Evolutionary conservation across 2,797 vertebrate genomes (phyloP), one percentile per base, ranked within the genome.

Genomic region (Malurus leucopterus): DNA sequence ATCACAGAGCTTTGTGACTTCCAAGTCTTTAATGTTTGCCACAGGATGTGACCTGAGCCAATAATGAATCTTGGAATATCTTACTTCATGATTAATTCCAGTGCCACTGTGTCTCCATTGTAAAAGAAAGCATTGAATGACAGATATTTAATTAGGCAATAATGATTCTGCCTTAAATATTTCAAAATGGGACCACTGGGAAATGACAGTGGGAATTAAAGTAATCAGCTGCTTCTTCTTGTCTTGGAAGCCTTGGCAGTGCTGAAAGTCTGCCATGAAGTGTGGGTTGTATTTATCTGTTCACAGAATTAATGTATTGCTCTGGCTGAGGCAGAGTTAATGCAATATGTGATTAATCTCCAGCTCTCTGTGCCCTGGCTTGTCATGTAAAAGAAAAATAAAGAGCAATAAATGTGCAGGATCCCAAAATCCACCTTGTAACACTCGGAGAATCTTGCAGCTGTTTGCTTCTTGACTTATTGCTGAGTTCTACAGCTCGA

Each of bases 121-220:
- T 84, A 71, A 83, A 82, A 77, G 47, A 72, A 74, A 81, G 44
- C 20, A 17, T 4, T n/a, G 75, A 92, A 62, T 85, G 79, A 62
- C 86, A 89, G 88, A 51, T 81, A 72, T 29, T 89, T 87, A 87
- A 87, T 90, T 72, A 94, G 70, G 30, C 55, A 89, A 57, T 90
- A 81, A 81, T n/a, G 38, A 87, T 74, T 86, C 86, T 84, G 61
- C 59, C 79, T 94, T 91, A 87, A 75, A 75, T 62, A 89, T 87
- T 92, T 92, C 63, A 67, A 90, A 90, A 90, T 46, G 67, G 24
- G 55, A 46, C 90, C 79, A 44, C 41, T 75, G 90, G 90, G 90
- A 91, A 85, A 93, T 49, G 67, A 57, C 50, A 87, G 55, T 2
- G 7, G 69, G 79, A 81, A 85, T 75, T 67, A 67, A 92, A 89